These are phyloP conservation scores for Otis tarda DNA, from an alignment of 2,113 vertebrate species.

Conservation along the genomic window DNA sequence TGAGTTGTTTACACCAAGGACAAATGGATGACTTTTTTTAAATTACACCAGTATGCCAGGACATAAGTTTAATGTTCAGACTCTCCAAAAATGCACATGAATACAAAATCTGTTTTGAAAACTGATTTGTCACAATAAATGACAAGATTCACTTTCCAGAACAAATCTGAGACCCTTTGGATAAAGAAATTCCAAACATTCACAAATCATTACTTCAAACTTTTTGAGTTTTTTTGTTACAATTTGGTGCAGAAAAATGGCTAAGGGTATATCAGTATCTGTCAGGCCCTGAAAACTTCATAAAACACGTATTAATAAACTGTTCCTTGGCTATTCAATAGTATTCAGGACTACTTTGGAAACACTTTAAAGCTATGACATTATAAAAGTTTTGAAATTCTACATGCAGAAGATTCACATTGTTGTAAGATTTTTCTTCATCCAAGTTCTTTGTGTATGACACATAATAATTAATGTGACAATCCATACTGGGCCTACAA, in stretches of 20 bases:
- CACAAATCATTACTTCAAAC: not conserved
- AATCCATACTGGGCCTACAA: not conserved
- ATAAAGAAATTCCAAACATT: not conserved
- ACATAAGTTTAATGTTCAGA: not conserved
- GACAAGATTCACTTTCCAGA: not conserved
- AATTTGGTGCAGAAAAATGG: not conserved
- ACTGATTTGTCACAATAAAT: not conserved
- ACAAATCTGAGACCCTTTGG: not conserved
- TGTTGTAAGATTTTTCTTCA: not conserved
- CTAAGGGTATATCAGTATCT: not conserved
- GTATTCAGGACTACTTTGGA: not conserved
- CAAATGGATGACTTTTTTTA: not conserved
- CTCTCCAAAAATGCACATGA: not conserved
- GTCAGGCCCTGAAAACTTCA: not conserved
- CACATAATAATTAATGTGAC: not conserved
- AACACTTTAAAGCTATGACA: not conserved
- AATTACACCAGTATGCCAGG: not conserved
- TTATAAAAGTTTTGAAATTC: not conserved
- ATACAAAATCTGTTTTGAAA: not conserved
- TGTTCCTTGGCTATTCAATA: not conserved
- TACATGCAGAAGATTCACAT: not conserved
- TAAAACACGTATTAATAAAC: not conserved
- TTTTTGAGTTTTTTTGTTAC: not conserved
- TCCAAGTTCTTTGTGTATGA: not conserved
- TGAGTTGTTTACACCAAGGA: not conserved